Evolutionary conservation across 2,113 vertebrate genomes (phyloP).

Genomic region (Ornithorhynchus anatinus): DNA sequence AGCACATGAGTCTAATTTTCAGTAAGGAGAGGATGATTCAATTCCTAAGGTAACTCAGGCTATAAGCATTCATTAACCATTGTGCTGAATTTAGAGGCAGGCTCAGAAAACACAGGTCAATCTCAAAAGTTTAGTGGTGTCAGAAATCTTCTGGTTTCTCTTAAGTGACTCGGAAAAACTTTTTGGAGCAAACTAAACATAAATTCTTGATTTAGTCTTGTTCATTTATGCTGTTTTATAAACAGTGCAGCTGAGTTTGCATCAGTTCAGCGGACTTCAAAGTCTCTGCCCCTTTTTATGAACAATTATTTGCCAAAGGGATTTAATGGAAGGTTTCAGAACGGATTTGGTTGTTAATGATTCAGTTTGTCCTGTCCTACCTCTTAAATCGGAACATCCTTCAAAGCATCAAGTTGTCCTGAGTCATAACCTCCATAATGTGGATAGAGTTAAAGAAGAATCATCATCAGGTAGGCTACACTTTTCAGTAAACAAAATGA

Average conservation of each 20-base stretch:
- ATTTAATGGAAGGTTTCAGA: slow-evolving; percentile 10
- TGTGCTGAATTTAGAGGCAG: slow-evolving; percentile 1
- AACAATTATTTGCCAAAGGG: slow-evolving; percentile 34
- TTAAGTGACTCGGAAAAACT: not conserved
- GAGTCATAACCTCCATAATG: slow-evolving; percentile 16
- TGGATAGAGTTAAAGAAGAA: slow-evolving; percentile 37
- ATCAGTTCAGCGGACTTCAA: slow-evolving; percentile 8
- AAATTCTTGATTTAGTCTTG: not conserved
- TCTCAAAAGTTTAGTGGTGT: not conserved
- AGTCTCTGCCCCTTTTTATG: slow-evolving; percentile 7
- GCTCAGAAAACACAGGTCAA: not conserved
- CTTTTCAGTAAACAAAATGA: slow-evolving; percentile 37
- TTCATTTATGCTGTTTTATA: slow-evolving; percentile 28
- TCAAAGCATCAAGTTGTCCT: slow-evolving; percentile 37
- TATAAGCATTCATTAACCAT: not conserved
- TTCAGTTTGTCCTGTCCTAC: slow-evolving; percentile 38
- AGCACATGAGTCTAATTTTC: slow-evolving; percentile 10
- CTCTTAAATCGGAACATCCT: slow-evolving; percentile 33
- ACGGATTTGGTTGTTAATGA: slow-evolving; percentile 34
- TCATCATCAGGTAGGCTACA: slow-evolving; percentile 28
- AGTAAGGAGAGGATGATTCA: slow-evolving; percentile 11
- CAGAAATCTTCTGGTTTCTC: not conserved
- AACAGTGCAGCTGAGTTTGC: not conserved
- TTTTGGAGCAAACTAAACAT: slow-evolving; percentile 6
- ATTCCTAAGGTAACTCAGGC: not conserved